phyloP scores from a whole-genome alignment of 2,113 vertebrate species.

The Myocastor coypus region DNA sequence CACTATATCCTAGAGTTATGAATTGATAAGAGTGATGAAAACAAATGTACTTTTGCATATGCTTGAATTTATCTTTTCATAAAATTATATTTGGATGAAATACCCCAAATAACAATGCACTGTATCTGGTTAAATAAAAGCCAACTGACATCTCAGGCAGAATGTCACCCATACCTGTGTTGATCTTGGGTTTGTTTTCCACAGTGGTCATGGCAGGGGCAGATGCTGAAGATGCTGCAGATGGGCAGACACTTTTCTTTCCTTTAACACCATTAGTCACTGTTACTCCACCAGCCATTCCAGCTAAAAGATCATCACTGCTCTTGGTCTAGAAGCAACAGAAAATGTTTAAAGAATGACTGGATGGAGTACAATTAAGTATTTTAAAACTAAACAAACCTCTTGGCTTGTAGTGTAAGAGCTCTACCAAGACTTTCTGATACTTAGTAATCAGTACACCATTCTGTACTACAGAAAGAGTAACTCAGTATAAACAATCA shows the following conservation, averaged over 20 bases:
- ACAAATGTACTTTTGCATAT: background rate
- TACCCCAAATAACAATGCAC: background rate
- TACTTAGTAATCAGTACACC: background rate
- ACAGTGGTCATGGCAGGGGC: slow-evolving; percentile 83
- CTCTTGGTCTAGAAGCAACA: slow-evolving; percentile 92
- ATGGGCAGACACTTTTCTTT: slow-evolving; percentile 87
- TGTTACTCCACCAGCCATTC: slow-evolving; percentile 91
- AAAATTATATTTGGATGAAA: background rate
- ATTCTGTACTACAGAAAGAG: background rate
- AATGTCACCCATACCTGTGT: slow-evolving; percentile 86
- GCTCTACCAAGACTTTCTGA: background rate
- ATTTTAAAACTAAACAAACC: background rate
- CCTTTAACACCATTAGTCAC: slow-evolving; percentile 91
- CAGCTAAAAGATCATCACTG: slow-evolving; percentile 95
- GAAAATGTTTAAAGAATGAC: background rate
- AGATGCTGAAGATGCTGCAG: slow-evolving; percentile 81
- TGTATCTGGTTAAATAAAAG: background rate
- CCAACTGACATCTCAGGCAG: background rate
- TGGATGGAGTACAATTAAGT: background rate
- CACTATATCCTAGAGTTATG: background rate
- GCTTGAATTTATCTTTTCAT: background rate
- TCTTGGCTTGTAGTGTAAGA: slow-evolving; percentile 14
- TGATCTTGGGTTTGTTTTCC: slow-evolving; percentile 91
- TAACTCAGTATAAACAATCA: background rate
- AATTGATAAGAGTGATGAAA: background rate